Base-by-base conservation (phyloP, 1,140 invertebrate genomes). In the Leptestheria dahalacensis region DNA sequence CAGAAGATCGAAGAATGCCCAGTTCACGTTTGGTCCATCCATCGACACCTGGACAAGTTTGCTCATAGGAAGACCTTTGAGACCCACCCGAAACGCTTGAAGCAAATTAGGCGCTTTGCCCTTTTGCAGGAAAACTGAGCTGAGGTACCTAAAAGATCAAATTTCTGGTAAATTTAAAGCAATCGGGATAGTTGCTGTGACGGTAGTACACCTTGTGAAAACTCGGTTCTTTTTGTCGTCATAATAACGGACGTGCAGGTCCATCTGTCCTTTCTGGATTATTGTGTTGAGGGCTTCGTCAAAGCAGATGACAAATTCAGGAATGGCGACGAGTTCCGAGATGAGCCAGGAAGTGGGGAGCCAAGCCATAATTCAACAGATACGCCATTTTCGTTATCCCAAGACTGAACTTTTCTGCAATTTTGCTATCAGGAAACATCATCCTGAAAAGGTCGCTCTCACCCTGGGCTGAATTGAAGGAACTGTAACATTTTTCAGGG, bases 1-100 rank as follows among this genome's bases (percentile, higher is more conserved):
- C 9, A 66, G 26, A 18, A 47, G 33, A 24, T 63, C 55, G 28
- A 62, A 63, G 18, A 61, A 26, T 57, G 49, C 58, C 65, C 62
- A 67, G 48, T 67, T 66, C 1, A 66, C 66, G 56, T 64, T 62
- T 48, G 65, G 65, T 23, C 65, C 66, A 65, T 67, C 66, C 65
- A 66, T 67, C 21, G 65, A 63, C 28, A 67, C 10, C 41, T 66
- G 65, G 20, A 66, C 10, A 11, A 67, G 9, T 26, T 65, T 67
- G 28, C 25, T 29, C 41, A 61, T 41, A 6, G 63, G 50, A 28
- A 64, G 29, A 26, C 53, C 52, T 15, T 12, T 23, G 20, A 62
- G 47, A n/a, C 26, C 58, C 21, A 25, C 54, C 21, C 52, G 26
- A 60, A 67, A 67, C 52, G 25, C 21, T 47, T 29, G 1, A 4